Conservation (phyloP, 2,797 vertebrate genomes). For the Delichon dasypus region DNA sequence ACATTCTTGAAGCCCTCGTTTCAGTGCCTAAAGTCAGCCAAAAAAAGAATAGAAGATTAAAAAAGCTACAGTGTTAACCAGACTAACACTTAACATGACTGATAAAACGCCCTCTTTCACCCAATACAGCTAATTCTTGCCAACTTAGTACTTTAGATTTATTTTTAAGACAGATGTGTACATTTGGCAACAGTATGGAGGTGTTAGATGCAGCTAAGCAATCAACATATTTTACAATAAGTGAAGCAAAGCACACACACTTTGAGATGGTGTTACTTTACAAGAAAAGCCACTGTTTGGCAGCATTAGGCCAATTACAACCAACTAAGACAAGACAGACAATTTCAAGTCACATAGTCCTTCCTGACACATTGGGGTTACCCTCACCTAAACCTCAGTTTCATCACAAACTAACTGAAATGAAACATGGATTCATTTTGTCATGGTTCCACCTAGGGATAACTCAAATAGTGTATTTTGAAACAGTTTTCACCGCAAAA, state of each 20-base stretch:
- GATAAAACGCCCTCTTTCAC: slow-evolving; percentile 61
- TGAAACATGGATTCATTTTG: slow-evolving; percentile 75
- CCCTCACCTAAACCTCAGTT: slow-evolving; percentile 71
- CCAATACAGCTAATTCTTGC: slow-evolving; percentile 65
- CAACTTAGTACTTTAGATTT: slow-evolving; percentile 59
- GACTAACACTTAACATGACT: slow-evolving; percentile 69
- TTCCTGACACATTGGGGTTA: slow-evolving; percentile 63
- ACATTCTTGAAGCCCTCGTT: slow-evolving; percentile 89
- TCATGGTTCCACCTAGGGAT: slow-evolving; percentile 41
- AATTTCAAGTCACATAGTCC: slow-evolving; percentile 65
- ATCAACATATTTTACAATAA: slow-evolving; percentile 71
- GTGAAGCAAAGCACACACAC: slow-evolving; percentile 71
- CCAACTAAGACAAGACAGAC: slow-evolving; percentile 66
- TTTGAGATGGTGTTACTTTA: slow-evolving; percentile 67
- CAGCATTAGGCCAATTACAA: slow-evolving; percentile 60
- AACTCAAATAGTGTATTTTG: slow-evolving; percentile 51
- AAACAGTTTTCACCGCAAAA: background rate
- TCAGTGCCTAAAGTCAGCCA: slow-evolving; percentile 87
- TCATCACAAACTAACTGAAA: slow-evolving; percentile 70
- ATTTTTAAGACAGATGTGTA: slow-evolving; percentile 32
- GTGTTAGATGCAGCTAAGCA: slow-evolving; percentile 74
- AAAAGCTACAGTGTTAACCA: slow-evolving; percentile 68
- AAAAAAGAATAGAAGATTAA: slow-evolving; percentile 74
- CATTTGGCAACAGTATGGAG: slow-evolving; percentile 68
- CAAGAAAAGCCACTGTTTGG: slow-evolving; percentile 70